phyloP scores from a whole-genome alignment of 2,113 vertebrate species.

The Oryzias curvinotus region DNA sequence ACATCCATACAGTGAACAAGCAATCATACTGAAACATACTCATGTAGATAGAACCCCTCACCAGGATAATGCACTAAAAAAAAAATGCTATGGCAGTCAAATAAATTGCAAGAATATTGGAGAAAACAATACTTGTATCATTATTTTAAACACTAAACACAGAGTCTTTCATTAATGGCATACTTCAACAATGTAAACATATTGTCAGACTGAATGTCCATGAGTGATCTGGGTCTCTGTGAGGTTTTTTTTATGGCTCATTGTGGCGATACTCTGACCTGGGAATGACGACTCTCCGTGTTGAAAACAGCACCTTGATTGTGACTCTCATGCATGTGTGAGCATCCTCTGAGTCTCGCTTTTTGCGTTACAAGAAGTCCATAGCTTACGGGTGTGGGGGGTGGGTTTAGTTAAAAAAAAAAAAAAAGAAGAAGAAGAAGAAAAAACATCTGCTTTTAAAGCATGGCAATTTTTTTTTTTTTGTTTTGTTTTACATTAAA shows the following conservation, averaged over 20 bases:
- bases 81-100: conserved; percentile 87
- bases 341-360: conserved; percentile 28
- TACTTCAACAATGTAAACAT: conserved; percentile 99
- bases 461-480: conserved; percentile 53
- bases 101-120: conserved; percentile 86
- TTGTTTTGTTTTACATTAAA: conserved; percentile 6
- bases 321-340: conserved; percentile 40
- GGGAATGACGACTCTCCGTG: conserved; percentile 25
- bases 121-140: conserved; percentile 85
- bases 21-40: conserved; percentile 84
- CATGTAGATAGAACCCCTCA: conserved; percentile 95
- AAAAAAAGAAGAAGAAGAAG: too few species aligned
- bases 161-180: conserved; percentile 95
- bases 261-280: conserved; percentile 31
- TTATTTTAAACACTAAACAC: conserved; percentile 95
- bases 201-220: conserved; percentile 96
- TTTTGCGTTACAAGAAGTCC: conserved; percentile 17
- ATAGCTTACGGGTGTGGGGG: conserved; percentile 48
- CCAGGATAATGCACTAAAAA: conserved; percentile 80
- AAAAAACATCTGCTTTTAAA: conserved; percentile 86
- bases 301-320: conserved; percentile 41
- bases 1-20: conserved; percentile 96
- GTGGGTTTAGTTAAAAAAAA: conserved; percentile 62
- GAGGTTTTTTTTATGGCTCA: conserved; percentile 28
- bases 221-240: conserved; percentile 58